Evolutionary conservation across 2,797 vertebrate genomes (phyloP).

Genomic region (Clarias laeviceps): DNA sequence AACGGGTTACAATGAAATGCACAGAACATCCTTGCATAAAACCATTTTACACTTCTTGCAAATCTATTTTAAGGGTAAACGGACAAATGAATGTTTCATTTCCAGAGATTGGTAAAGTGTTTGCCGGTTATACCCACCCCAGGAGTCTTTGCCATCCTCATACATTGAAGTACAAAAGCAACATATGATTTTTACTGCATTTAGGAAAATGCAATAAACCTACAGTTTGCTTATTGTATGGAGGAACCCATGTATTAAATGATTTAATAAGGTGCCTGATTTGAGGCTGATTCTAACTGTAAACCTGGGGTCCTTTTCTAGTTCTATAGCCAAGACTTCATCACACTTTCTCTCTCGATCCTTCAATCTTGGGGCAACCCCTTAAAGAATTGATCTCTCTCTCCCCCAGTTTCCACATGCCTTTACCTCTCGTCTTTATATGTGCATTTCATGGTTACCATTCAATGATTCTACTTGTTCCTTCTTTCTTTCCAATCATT

Average conservation of each 20-base stretch:
- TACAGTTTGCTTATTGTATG: slow-evolving; percentile 12
- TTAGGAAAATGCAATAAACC: slow-evolving; percentile 15
- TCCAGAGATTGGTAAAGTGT: slow-evolving; percentile 11
- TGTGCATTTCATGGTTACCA: slow-evolving; percentile 68
- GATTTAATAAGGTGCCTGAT: slow-evolving; percentile 13
- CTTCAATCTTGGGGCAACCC: slow-evolving; percentile 55
- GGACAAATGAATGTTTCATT: slow-evolving; percentile 29
- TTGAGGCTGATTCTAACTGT: slow-evolving; percentile 12
- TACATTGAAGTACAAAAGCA: slow-evolving; percentile 2
- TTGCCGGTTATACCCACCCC: slow-evolving; percentile 38
- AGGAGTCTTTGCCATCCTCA: slow-evolving; percentile 20
- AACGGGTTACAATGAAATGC: slow-evolving; percentile 69
- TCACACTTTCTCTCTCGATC: slow-evolving; percentile 64
- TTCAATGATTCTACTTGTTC: slow-evolving; percentile 51
- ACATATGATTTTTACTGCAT: slow-evolving; percentile 10
- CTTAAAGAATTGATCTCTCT: slow-evolving; percentile 36
- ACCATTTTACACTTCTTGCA: slow-evolving; percentile 26
- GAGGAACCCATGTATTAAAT: slow-evolving; percentile 5
- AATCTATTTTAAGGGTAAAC: slow-evolving; percentile 24
- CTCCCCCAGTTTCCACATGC: slow-evolving; percentile 51
- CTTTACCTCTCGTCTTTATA: slow-evolving; percentile 66
- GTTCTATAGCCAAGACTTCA: slow-evolving; percentile 64
- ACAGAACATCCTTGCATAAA: slow-evolving; percentile 39
- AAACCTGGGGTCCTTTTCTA: slow-evolving; percentile 46
- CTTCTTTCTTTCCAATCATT: slow-evolving; percentile 51